A percentile compares a stretch with the other conserved stretches of the same genome.
Conservation (phyloP, 2,113 vertebrate genomes). For the Poicephalus meyeri region DNA sequence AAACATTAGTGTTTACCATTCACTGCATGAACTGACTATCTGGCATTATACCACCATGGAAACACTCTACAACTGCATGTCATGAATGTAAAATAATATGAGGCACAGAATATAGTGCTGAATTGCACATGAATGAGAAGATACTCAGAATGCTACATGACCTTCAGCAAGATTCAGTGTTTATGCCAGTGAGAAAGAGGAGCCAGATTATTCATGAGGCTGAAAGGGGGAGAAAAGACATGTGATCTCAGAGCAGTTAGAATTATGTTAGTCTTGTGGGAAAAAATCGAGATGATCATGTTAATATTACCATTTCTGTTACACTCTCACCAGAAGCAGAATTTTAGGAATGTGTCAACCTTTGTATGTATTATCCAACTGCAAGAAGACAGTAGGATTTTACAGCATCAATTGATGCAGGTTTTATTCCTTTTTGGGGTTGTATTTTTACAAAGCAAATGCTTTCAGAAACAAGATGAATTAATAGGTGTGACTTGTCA, state of each 20-base stretch:
- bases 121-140: not conserved
- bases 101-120: not conserved
- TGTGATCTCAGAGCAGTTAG: constrained; percentile 8
- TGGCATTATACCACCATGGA: not conserved
- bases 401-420: not conserved
- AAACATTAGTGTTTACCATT: not conserved
- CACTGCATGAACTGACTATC: not conserved
- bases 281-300: not conserved
- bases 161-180: not conserved
- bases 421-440: not conserved
- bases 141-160: not conserved
- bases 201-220: constrained; percentile 43
- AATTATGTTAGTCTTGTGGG: not conserved
- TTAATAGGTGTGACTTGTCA: not conserved
- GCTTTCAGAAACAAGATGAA: constrained; percentile 32
- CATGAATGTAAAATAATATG: not conserved
- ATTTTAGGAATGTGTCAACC: not conserved
- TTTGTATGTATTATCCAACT: constrained; percentile 38
- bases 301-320: not conserved
- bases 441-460: not conserved
- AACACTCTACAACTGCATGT: not conserved
- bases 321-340: not conserved
- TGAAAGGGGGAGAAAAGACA: not conserved
- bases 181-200: constrained; percentile 9
- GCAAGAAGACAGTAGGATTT: not conserved